Percentiles rank a stretch among this genome's conserved stretches.
These are phyloP conservation scores for Platycheirus rosarum DNA, from an alignment of 2,888 invertebrate species.

Conservation along the genomic window DNA sequence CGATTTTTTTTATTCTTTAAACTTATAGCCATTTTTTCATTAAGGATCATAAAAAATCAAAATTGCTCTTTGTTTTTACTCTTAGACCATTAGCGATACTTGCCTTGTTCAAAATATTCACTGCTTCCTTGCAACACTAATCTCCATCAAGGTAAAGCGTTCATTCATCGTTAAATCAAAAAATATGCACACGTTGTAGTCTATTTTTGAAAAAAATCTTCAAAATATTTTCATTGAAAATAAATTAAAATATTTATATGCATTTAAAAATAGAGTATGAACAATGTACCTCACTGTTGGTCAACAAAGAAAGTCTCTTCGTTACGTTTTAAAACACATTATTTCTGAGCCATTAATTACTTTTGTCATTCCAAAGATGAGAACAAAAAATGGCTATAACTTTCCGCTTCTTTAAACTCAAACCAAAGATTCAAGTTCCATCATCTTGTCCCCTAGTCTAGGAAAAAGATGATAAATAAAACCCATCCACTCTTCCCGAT, in stretches of 20 bases:
- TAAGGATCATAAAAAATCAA: no score
- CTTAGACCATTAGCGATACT: no score
- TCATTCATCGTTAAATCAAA: constrained; percentile 9
- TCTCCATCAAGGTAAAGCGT: constrained; percentile 3
- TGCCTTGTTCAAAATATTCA: no score
- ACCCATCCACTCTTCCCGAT: constrained; percentile 18
- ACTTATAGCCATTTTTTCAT: no score
- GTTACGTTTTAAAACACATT: neutral
- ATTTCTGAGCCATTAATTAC: no score
- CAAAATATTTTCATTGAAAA: constrained; percentile 10
- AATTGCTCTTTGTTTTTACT: no score
- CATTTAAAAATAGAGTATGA: constrained; percentile 2
- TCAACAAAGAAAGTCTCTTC: neutral
- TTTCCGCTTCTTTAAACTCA: constrained; percentile 22
- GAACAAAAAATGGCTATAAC: neutral
- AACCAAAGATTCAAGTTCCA: neutral
- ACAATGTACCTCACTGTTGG: constrained; percentile 16
- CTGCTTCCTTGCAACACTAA: no score
- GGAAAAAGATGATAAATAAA: neutral
- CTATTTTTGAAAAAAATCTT: constrained; percentile 16
- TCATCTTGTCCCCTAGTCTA: neutral
- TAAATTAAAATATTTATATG: neutral
- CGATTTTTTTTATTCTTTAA: no score
- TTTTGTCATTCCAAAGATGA: neutral
- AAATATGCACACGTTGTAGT: neutral